A percentile compares a stretch with the other conserved stretches of the same genome.
These are phyloP conservation scores for Euura lappo DNA, from an alignment of 1,140 invertebrate genomes.

Conservation along the genomic window DNA sequence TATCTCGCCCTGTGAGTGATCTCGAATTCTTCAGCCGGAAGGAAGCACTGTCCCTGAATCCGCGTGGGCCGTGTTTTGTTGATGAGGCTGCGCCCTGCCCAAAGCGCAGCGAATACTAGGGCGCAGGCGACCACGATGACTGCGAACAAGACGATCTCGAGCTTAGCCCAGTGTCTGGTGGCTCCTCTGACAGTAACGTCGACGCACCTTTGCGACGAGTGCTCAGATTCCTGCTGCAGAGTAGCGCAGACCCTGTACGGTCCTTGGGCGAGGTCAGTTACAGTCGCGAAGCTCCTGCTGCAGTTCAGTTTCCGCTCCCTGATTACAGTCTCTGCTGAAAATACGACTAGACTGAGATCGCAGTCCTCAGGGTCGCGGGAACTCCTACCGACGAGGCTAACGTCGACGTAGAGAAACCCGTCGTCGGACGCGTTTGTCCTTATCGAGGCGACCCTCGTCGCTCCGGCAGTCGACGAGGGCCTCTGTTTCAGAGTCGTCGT, in stretches of 20 bases:
- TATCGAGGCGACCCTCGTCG: slow-evolving; percentile 44
- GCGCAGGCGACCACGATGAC: slow-evolving; percentile 39
- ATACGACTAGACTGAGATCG: slow-evolving; percentile 42
- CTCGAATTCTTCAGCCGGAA: slow-evolving; percentile 58
- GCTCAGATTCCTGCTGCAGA: slow-evolving; percentile 35
- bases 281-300: slow-evolving; percentile 35
- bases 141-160: slow-evolving; percentile 47
- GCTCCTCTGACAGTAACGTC: slow-evolving; percentile 1
- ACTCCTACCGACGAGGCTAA: slow-evolving; percentile 30
- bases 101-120: slow-evolving; percentile 32
- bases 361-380: slow-evolving; percentile 32
- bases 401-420: slow-evolving; percentile 44
- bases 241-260: slow-evolving; percentile 54
- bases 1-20: slow-evolving; percentile 62
- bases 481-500: slow-evolving; percentile 29
- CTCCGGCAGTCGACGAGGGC: slow-evolving; percentile 27
- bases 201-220: slow-evolving; percentile 18
- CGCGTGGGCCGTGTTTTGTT: slow-evolving; percentile 40
- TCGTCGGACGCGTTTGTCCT: slow-evolving; percentile 49
- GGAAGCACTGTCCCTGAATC: slow-evolving; percentile 55
- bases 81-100: slow-evolving; percentile 41
- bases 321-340: slow-evolving; percentile 41
- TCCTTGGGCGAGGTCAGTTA: slow-evolving; percentile 46
- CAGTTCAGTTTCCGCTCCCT: slow-evolving; percentile 48
- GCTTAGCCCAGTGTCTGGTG: neutral